Conservation (phyloP, 2,797 vertebrate genomes). For the Denticeps clupeoides region DNA sequence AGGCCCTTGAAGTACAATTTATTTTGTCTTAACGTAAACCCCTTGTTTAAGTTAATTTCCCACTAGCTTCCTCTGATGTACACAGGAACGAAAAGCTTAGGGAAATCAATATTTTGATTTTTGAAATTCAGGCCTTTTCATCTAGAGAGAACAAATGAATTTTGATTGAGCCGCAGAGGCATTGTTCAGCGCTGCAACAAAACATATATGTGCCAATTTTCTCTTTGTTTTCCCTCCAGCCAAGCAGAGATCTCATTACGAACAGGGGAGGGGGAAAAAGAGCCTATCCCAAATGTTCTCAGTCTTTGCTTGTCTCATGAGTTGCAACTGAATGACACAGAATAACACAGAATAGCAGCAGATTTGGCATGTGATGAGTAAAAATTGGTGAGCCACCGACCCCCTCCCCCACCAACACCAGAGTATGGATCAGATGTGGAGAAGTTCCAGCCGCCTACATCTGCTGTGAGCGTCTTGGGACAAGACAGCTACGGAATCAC, state of each 20-base stretch:
- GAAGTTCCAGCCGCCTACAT: too few species aligned
- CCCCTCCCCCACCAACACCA: too few species aligned
- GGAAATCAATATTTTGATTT: slow-evolving; percentile 19
- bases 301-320: neutral
- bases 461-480: too few species aligned
- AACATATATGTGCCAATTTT: slow-evolving; percentile 24
- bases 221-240: slow-evolving; percentile 19
- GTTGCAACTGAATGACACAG: neutral
- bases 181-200: slow-evolving; percentile 7
- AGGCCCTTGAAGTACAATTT: too few species aligned
- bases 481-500: too few species aligned
- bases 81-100: slow-evolving; percentile 9
- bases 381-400: too few species aligned
- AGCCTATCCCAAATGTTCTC: neutral
- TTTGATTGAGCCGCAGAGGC: slow-evolving; percentile 11
- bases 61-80: slow-evolving; percentile 15
- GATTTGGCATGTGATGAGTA: too few species aligned
- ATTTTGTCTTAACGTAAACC: too few species aligned
- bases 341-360: neutral
- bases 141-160: slow-evolving; percentile 19
- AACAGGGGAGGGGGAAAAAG: slow-evolving; percentile 3
- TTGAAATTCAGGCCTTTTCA: slow-evolving; percentile 24
- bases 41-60: slow-evolving; percentile 15
- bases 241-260: slow-evolving; percentile 28
- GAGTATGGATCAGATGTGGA: too few species aligned